phyloP scores from a whole-genome alignment of 2,797 vertebrate species.

The Lacerta agilis region DNA sequence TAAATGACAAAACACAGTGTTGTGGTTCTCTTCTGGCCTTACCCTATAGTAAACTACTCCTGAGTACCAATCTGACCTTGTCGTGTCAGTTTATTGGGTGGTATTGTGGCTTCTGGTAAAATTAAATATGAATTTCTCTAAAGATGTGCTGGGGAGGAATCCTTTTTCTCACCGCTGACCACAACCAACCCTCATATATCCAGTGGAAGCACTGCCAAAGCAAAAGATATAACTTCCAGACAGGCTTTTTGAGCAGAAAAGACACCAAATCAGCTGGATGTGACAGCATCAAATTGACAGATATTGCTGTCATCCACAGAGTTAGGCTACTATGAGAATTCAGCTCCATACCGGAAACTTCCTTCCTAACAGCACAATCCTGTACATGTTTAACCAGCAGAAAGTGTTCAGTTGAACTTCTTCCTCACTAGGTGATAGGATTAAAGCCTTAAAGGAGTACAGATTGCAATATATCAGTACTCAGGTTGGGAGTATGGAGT shows the following conservation, averaged over 20 bases:
- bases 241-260: neutral
- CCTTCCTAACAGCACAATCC: neutral
- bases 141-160: neutral
- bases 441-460: neutral
- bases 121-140: no score
- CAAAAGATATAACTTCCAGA: neutral
- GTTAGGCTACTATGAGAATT: neutral
- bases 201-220: neutral
- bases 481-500: neutral
- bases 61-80: no score
- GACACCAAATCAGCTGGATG: neutral
- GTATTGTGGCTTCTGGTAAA: no score
- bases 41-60: no score
- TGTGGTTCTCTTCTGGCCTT: no score
- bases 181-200: neutral
- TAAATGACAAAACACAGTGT: neutral
- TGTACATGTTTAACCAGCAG: neutral
- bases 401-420: neutral
- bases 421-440: neutral
- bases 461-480: neutral
- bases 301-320: neutral
- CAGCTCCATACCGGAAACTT: neutral
- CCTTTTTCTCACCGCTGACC: neutral
- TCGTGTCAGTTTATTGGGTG: no score
- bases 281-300: neutral